Conservation (phyloP, 2,113 vertebrate genomes). For the Calonectris borealis region DNA sequence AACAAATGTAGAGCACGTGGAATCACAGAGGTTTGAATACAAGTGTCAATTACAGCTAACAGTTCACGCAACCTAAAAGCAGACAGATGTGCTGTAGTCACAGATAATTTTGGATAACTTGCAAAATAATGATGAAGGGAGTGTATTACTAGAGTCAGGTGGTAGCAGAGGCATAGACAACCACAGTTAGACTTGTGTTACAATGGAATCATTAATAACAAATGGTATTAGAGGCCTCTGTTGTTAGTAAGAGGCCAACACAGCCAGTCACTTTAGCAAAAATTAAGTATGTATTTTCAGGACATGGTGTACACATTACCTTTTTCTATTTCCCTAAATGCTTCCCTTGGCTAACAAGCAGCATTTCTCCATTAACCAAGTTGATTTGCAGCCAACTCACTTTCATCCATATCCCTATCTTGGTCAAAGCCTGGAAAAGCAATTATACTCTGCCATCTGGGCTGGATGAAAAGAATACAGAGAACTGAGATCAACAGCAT, state of each 20-base stretch:
- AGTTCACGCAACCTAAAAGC: not conserved
- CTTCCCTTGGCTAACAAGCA: constrained; percentile 54
- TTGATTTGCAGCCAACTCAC: constrained; percentile 55
- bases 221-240: not conserved
- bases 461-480: constrained; percentile 59
- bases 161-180: not conserved
- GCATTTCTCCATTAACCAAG: constrained; percentile 55
- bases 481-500: constrained; percentile 49
- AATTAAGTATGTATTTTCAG: constrained; percentile 50
- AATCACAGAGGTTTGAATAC: not conserved
- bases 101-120: not conserved
- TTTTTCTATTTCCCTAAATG: constrained; percentile 51
- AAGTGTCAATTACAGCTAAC: not conserved
- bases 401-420: constrained; percentile 60
- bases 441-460: constrained; percentile 59
- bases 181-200: not conserved
- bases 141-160: not conserved
- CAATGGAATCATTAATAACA: not conserved
- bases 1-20: not conserved
- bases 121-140: not conserved
- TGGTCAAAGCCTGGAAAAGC: constrained; percentile 63
- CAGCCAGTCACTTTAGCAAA: not conserved
- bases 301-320: constrained; percentile 34
- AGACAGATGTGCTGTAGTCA: not conserved
- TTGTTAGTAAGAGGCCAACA: not conserved